Evolutionary conservation across 1,140 invertebrate genomes (phyloP).

Genomic region (Atta texana): DNA sequence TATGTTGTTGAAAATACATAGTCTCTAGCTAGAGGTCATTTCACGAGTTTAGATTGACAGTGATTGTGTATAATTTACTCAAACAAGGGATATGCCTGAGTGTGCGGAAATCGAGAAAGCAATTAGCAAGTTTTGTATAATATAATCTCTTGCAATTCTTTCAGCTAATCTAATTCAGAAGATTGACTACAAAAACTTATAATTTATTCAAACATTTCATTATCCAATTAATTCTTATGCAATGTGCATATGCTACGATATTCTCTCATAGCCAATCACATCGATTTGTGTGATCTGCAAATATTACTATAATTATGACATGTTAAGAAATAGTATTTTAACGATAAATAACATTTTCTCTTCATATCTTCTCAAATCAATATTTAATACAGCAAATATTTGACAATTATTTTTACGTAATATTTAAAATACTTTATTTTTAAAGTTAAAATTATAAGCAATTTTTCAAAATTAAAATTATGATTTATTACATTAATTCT

Average conservation of each 20-base stretch:
- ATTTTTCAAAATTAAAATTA: not conserved
- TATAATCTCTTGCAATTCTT: not conserved
- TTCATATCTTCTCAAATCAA: not conserved
- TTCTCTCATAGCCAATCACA: not conserved
- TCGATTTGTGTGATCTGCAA: not conserved
- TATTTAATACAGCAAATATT: slow-evolving; percentile 10
- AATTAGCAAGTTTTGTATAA: slow-evolving; percentile 50
- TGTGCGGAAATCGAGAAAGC: slow-evolving; percentile 24
- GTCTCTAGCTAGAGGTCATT: not conserved
- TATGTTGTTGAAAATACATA: not conserved
- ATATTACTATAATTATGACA: not conserved
- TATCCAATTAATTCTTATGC: slow-evolving; percentile 33
- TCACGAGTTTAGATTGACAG: slow-evolving; percentile 40
- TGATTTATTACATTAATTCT: not conserved
- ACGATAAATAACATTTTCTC: not conserved
- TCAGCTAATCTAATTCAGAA: not conserved
- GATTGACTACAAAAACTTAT: not conserved
- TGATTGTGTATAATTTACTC: slow-evolving; percentile 35
- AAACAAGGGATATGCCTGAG: not conserved
- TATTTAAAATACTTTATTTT: not conserved
- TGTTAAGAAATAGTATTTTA: not conserved
- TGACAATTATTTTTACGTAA: not conserved
- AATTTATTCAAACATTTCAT: slow-evolving; percentile 23
- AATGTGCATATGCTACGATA: not conserved
- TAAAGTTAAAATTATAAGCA: not conserved